Conservation (phyloP, 2,113 vertebrate species). For the Candoia aspera region DNA sequence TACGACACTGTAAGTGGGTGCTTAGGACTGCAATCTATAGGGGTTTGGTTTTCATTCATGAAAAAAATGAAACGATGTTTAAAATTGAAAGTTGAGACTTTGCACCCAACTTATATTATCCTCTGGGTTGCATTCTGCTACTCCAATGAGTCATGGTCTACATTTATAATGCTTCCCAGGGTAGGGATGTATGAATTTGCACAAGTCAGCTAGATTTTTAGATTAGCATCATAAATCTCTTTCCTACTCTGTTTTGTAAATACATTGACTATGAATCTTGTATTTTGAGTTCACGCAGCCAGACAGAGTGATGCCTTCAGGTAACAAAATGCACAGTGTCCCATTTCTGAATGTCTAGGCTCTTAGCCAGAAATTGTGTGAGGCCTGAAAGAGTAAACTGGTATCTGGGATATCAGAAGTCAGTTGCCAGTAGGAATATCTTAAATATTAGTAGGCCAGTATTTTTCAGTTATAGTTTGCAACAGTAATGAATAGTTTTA, state of each 20-base stretch:
- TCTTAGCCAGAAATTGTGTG: not conserved
- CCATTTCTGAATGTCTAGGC: not conserved
- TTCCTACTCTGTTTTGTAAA: slow-evolving; percentile 15
- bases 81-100: not conserved
- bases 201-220: not conserved
- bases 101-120: not conserved
- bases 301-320: not conserved
- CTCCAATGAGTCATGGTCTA: not conserved
- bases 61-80: not conserved
- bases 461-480: not conserved
- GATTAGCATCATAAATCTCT: slow-evolving; percentile 3
- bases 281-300: not conserved
- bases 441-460: not conserved
- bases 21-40: not conserved
- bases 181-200: not conserved
- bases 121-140: not conserved
- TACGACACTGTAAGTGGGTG: too few species aligned
- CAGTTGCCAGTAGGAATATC: not conserved
- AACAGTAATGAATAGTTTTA: not conserved
- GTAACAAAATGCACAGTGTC: not conserved
- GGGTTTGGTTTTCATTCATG: not conserved
- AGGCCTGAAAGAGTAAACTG: not conserved
- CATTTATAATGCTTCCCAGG: not conserved
- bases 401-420: not conserved
- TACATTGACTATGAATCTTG: not conserved